Conservation (phyloP, 2,113 vertebrate genomes). For the Henicopernis longicauda region DNA sequence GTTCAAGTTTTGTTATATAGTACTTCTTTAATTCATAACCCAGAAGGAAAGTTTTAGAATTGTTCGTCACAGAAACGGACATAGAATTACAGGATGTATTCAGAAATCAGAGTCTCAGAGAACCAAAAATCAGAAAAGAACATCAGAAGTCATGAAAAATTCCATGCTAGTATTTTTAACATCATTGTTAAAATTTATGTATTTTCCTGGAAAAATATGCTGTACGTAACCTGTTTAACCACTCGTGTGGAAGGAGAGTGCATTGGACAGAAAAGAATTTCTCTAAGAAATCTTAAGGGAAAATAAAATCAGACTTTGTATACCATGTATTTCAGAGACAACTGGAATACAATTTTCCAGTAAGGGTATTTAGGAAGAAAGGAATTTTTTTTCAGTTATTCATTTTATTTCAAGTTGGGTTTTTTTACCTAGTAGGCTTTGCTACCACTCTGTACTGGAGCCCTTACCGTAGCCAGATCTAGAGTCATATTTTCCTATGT, state of each 20-base stretch:
- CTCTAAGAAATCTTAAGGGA: neutral
- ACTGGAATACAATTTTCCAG: neutral
- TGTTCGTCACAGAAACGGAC: neutral
- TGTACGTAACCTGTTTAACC: neutral
- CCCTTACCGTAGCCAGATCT: neutral
- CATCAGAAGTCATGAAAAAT: neutral
- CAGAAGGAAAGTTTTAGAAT: neutral
- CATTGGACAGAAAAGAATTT: neutral
- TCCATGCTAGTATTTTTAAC: neutral
- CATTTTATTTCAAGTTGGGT: neutral
- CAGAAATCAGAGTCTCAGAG: neutral
- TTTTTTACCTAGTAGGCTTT: neutral
- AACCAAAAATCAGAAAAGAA: neutral
- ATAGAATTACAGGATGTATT: neutral
- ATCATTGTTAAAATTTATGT: neutral
- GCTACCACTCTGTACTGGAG: neutral
- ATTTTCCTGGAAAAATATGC: neutral
- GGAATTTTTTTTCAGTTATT: rapidly evolving
- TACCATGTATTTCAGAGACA: neutral
- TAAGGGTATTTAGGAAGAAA: neutral
- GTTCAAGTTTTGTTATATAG: neutral
- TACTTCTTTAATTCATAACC: neutral
- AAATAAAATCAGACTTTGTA: neutral
- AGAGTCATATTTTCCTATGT: neutral
- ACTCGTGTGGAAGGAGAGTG: rapidly evolving